A percentile compares a stretch with the other conserved stretches of the same genome.
Conservation (phyloP, 1,140 invertebrate genomes). For the Magallana angulata region DNA sequence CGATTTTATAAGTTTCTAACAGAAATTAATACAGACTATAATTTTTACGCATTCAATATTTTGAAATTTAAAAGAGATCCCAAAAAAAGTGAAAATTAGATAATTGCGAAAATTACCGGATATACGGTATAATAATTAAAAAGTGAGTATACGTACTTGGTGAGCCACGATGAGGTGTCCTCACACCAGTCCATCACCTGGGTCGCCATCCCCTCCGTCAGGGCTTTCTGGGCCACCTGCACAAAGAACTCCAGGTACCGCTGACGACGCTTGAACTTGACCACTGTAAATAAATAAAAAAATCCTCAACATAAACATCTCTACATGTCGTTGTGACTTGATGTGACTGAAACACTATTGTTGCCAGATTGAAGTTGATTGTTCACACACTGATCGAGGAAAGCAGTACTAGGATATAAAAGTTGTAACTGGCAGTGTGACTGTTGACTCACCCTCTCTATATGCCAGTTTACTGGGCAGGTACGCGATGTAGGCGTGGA, state of each 20-base stretch:
- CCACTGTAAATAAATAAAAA: conserved; percentile 66
- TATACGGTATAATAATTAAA: no score
- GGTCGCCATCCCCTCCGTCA: conserved; percentile 75
- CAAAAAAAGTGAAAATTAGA: no score
- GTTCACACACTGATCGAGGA: no score
- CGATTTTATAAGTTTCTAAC: no score
- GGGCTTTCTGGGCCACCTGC: conserved; percentile 76
- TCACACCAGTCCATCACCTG: conserved; percentile 77
- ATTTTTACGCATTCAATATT: no score
- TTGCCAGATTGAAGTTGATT: no score
- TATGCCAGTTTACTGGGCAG: conserved; percentile 76
- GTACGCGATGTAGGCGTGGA: conserved; percentile 78
- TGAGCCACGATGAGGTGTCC: conserved; percentile 74
- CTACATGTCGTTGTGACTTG: background rate
- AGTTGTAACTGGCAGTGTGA: background rate
- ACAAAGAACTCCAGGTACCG: conserved; percentile 78
- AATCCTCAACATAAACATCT: background rate
- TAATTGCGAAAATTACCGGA: no score
- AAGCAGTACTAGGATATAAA: no score
- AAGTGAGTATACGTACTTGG: conserved; percentile 63
- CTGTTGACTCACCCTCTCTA: conserved; percentile 74
- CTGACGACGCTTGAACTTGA: conserved; percentile 75
- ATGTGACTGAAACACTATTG: no score
- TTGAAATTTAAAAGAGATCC: no score
- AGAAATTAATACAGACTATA: no score